A percentile compares a stretch with the other conserved stretches of the same genome.
Evolutionary conservation across 1,140 invertebrate genomes (phyloP).

Genomic region (Temnothorax curvispinosus): DNA sequence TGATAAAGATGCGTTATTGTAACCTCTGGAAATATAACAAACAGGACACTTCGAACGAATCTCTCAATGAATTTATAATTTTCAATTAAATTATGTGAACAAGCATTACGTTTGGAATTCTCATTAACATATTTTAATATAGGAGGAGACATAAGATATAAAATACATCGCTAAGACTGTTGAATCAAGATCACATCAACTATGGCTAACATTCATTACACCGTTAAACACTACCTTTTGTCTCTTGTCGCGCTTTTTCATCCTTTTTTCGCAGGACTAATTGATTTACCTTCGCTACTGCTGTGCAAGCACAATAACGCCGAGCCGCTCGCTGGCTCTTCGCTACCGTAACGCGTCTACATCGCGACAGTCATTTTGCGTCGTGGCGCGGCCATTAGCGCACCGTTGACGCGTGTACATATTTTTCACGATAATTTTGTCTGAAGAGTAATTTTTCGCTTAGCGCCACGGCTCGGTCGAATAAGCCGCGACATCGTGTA

Average conservation of each 20-base stretch:
- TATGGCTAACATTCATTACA: slow-evolving; percentile 53
- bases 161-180: slow-evolving; percentile 11
- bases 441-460: slow-evolving; percentile 63
- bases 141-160: background rate
- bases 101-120: background rate
- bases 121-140: slow-evolving; percentile 21
- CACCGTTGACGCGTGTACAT: slow-evolving; percentile 63
- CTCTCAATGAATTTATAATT: background rate
- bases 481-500: slow-evolving; percentile 27
- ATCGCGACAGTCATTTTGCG: slow-evolving; percentile 49
- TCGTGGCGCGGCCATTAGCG: slow-evolving; percentile 64
- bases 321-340: slow-evolving; percentile 18
- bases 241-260: slow-evolving; percentile 18
- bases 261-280: slow-evolving; percentile 47
- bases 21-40: background rate
- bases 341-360: slow-evolving; percentile 40
- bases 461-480: slow-evolving; percentile 5
- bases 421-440: slow-evolving; percentile 67
- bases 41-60: background rate
- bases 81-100: slow-evolving; percentile 9
- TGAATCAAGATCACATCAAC: slow-evolving; percentile 57
- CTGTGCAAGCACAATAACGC: slow-evolving; percentile 61
- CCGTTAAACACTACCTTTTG: slow-evolving; percentile 56
- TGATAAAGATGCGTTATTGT: background rate
- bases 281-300: slow-evolving; percentile 67